These are phyloP conservation scores for Gobius niger DNA, from an alignment of 2,113 vertebrate genomes.

Conservation along the genomic window DNA sequence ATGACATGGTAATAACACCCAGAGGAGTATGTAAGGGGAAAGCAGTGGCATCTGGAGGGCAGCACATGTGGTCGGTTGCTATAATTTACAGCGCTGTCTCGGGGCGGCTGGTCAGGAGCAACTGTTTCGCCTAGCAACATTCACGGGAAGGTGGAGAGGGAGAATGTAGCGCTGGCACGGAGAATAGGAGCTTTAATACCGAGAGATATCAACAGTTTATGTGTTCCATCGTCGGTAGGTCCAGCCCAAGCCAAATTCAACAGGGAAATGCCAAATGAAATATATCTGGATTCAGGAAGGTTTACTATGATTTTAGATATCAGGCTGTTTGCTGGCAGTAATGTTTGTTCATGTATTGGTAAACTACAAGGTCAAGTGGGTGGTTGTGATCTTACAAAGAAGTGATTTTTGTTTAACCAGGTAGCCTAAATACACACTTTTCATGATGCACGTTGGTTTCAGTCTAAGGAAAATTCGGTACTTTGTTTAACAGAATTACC, in stretches of 20 bases:
- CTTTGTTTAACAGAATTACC: constrained; percentile 45
- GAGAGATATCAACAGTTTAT: constrained; percentile 70
- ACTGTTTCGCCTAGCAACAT: constrained; percentile 74
- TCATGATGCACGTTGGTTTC: constrained; percentile 6
- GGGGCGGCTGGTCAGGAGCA: constrained; percentile 62
- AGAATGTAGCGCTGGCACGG: constrained; percentile 70
- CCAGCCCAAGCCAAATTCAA: constrained; percentile 60
- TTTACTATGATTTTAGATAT: constrained; percentile 37
- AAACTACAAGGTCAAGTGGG: background rate
- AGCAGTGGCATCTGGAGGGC: constrained; percentile 64
- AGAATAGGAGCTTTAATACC: constrained; percentile 67
- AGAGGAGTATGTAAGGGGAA: constrained; percentile 16
- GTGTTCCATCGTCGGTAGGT: constrained; percentile 64
- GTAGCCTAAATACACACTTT: background rate
- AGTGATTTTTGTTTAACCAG: background rate
- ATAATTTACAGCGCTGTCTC: constrained; percentile 75
- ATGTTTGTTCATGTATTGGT: constrained; percentile 7
- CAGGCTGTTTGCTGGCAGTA: constrained; percentile 2
- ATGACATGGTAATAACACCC: constrained; percentile 22
- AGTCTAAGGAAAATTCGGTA: constrained; percentile 36
- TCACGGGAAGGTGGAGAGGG: constrained; percentile 62
- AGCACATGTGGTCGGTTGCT: constrained; percentile 65
- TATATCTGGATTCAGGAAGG: constrained; percentile 46
- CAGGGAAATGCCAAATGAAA: constrained; percentile 56
- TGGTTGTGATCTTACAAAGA: background rate